Evolutionary conservation across 1,140 invertebrate genomes (phyloP).

Genomic region (Drosophila virilis): DNA sequence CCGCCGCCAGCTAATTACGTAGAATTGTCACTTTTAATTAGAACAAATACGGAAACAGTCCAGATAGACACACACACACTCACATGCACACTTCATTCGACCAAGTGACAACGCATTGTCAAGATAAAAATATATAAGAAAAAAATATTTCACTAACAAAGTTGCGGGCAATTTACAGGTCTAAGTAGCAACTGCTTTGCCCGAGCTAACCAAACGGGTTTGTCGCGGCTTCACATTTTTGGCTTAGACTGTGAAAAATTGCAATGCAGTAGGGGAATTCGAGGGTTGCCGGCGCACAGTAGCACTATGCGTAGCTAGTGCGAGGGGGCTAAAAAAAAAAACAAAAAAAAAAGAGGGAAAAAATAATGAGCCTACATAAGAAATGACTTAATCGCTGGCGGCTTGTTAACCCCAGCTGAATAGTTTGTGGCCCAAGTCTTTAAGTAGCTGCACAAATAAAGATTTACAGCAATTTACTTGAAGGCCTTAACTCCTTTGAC

Average conservation of each 20-base stretch:
- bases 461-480: slow-evolving; percentile 79
- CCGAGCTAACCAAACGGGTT: slow-evolving; percentile 53
- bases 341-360: slow-evolving; percentile 22
- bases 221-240: slow-evolving; percentile 61
- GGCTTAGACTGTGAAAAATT: slow-evolving; percentile 67
- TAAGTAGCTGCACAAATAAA: slow-evolving; percentile 82
- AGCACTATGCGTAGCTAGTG: slow-evolving; percentile 33
- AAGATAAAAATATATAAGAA: slow-evolving; percentile 58
- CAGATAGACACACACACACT: slow-evolving; percentile 6
- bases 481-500: slow-evolving; percentile 64
- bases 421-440: slow-evolving; percentile 38
- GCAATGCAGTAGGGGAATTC: slow-evolving; percentile 28
- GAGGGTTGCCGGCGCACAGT: slow-evolving; percentile 31
- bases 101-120: slow-evolving; percentile 54
- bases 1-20: slow-evolving; percentile 70
- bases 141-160: slow-evolving; percentile 63
- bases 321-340: slow-evolving; percentile 9
- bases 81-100: slow-evolving; percentile 9
- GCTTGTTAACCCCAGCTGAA: slow-evolving; percentile 71
- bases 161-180: slow-evolving; percentile 48
- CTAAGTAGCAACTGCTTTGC: slow-evolving; percentile 38
- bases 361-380: slow-evolving; percentile 78
- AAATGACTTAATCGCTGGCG: slow-evolving; percentile 81
- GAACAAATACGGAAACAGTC: slow-evolving; percentile 60
- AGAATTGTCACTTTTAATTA: slow-evolving; percentile 82